Conservation (phyloP, 2,113 vertebrate genomes). For the Epinephelus fuscoguttatus region DNA sequence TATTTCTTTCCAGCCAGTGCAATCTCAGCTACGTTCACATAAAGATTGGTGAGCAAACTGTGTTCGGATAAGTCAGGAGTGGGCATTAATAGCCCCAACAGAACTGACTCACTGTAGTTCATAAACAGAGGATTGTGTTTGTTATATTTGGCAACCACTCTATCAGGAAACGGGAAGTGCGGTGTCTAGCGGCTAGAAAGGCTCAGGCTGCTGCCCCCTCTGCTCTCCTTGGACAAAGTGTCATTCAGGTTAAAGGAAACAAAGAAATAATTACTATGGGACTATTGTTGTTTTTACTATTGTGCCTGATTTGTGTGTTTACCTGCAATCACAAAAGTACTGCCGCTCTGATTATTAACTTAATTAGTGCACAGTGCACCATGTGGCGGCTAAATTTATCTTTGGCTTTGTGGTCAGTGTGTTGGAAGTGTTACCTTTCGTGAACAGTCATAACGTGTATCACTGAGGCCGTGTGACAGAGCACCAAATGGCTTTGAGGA, state of each 20-base stretch:
- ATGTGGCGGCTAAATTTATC: too few relatives aligned
- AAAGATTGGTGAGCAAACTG: background rate
- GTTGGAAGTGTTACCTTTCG: background rate
- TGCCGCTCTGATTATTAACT: background rate
- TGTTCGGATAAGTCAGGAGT: slow-evolving; percentile 27
- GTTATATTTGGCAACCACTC: slow-evolving; percentile 62
- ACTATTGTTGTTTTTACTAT: background rate
- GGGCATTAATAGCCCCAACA: slow-evolving; percentile 35
- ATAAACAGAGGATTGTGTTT: slow-evolving; percentile 46
- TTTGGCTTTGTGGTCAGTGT: background rate
- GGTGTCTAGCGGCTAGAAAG: slow-evolving; percentile 23
- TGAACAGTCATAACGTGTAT: background rate
- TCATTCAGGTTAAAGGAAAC: background rate
- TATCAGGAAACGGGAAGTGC: slow-evolving; percentile 59
- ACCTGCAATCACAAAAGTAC: background rate
- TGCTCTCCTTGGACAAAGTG: background rate
- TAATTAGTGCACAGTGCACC: background rate
- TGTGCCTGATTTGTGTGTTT: slow-evolving; percentile 4
- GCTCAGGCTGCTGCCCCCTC: background rate
- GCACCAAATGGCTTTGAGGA: background rate
- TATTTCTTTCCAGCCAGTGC: background rate
- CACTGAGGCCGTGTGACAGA: background rate
- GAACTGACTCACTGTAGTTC: slow-evolving; percentile 27
- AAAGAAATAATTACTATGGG: background rate
- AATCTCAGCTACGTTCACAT: background rate